Base-by-base conservation (phyloP, 1,140 invertebrate genomes). In the Philopotamus ludificatus region DNA sequence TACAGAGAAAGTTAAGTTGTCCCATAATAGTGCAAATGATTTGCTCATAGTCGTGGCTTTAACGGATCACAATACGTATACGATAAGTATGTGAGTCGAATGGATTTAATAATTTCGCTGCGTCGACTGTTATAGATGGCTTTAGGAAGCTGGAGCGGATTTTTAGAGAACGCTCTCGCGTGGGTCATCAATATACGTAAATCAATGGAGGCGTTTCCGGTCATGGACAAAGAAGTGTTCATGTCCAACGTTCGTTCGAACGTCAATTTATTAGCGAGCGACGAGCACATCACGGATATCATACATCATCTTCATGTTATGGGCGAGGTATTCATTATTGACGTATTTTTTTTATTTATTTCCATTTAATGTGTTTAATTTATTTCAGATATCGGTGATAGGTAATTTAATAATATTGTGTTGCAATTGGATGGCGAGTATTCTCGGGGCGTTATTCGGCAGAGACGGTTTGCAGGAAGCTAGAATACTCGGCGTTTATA, bases 401-500 rank as follows among this genome's bases (percentile, higher is more conserved):
- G 76, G 83, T 16, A 86, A 93, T 74, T 76, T 92, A n/a, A 82
- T 93, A 9, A 85, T 92, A 9, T 72, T 92, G 8, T 84, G 83
- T 73, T 88, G 90, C 0, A 82, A 84, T 49, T 94, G 91, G 91
- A 76, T 94, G 15, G 89, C 89, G 72, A 76, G 76, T 20, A 84
- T 88, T 62, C 81, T 93, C 7, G 77, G 65, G n/a, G 50, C 65
- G 3, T 92, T 20, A 89, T 90, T 39, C 84, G 87, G 75, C 77
- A 93, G 42, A 78, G 68, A 65, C 12, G 68, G 68, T 2, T 26
- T 93, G 39, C 71, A 78, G 8, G 78, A 85, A 65, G 83, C 86
- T 44, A 81, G 89, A 20, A 84, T 87, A 8, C 89, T 88, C 20
- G 91, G 91, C 2, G 89, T 89, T 70, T 93, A 90, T 73, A 86